Base-by-base conservation (phyloP, 2,113 vertebrate genomes). In the Tragelaphus buxtoni region DNA sequence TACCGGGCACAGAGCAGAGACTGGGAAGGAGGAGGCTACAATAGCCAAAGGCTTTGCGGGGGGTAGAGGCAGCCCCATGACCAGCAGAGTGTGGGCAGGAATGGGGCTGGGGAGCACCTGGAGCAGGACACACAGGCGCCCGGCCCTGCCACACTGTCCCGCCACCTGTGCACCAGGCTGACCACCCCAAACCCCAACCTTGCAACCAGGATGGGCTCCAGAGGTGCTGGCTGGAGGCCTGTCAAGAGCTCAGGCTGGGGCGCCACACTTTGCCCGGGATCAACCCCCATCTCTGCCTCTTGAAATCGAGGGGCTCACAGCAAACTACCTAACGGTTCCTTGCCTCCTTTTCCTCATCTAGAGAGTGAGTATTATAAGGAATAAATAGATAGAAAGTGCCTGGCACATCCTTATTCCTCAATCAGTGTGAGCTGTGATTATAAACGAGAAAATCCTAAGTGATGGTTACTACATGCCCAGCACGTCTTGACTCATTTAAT, bases 371-470 rank as follows among this genome's bases (percentile, higher is more conserved):
- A 9, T 6, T 1, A 1, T 2, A 20, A 35, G 24, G 22, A 7
- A 2, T 4, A 4, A 28, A 9, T 0, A 53, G 55, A 53, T 0
- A 18, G 7, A 8, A 77, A 45, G 83, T 7, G 4, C 39, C 7
- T 2, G 24, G 56, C 39, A 49, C 13, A 9, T 1, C 16, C 51
- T n/a, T 26, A 3, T 2, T 76, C 76, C 77, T 53, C 7, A 10
- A 3, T 2, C 30, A 56, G 14, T 2, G 30, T 32, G 39, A 10
- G 30, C 0, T 39, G 24, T 24, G 49, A 60, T 2, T 7, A 30
- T 7, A 47, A 76, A n/a, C 0, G n/a, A 45, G 45, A n/a, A n/a
- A 18, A 58, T 1, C 12, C 4, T n/a, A 60, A 35, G 85, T 24
- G 30, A 30, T 4, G 1, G 20, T 13, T 14, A 22, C 81, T 26